Conservation (phyloP, 2,888 invertebrate species). For the Caenorhabditis angaria region DNA sequence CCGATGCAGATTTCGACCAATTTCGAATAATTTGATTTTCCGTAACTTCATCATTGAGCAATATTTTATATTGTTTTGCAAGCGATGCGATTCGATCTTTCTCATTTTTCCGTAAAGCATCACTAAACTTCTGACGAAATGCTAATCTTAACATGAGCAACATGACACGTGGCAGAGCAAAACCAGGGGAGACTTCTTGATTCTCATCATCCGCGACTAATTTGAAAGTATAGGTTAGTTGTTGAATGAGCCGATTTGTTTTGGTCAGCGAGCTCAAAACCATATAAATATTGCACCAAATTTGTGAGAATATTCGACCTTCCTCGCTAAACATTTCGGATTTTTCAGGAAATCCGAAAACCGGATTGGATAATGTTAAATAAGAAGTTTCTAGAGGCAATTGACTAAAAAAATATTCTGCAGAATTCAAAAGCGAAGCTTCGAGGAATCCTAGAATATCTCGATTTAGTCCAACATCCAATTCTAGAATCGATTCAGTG, state of each 20-base stretch:
- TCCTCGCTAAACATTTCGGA: slow-evolving; percentile 18
- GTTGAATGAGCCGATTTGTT: slow-evolving; percentile 25
- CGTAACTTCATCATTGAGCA: slow-evolving; percentile 15
- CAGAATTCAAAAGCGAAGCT: slow-evolving; percentile 15
- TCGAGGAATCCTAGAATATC: slow-evolving; percentile 27
- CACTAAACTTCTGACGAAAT: slow-evolving; percentile 28
- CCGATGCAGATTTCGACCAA: slow-evolving; percentile 8
- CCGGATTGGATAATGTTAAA: slow-evolving; percentile 26
- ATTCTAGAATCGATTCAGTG: slow-evolving; percentile 29
- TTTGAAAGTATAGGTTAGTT: slow-evolving; percentile 23
- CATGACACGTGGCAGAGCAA: slow-evolving; percentile 18
- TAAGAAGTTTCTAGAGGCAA: slow-evolving; percentile 21
- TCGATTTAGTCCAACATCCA: slow-evolving; percentile 30
- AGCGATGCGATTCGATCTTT: slow-evolving; percentile 1
- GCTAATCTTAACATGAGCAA: slow-evolving; percentile 32
- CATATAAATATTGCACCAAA: slow-evolving; percentile 22
- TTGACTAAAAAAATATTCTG: slow-evolving; percentile 27
- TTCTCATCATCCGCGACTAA: slow-evolving; percentile 6
- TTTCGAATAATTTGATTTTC: slow-evolving; percentile 17
- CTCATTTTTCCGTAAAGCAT: slow-evolving; percentile 17
- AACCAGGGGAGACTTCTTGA: neutral
- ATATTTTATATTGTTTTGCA: slow-evolving; percentile 24
- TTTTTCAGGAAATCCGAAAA: slow-evolving; percentile 23
- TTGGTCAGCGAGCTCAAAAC: slow-evolving; percentile 24
- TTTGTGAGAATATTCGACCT: slow-evolving; percentile 12